Evolutionary conservation across 2,888 invertebrate genomes (phyloP).

Genomic region (Julus scanicus): DNA sequence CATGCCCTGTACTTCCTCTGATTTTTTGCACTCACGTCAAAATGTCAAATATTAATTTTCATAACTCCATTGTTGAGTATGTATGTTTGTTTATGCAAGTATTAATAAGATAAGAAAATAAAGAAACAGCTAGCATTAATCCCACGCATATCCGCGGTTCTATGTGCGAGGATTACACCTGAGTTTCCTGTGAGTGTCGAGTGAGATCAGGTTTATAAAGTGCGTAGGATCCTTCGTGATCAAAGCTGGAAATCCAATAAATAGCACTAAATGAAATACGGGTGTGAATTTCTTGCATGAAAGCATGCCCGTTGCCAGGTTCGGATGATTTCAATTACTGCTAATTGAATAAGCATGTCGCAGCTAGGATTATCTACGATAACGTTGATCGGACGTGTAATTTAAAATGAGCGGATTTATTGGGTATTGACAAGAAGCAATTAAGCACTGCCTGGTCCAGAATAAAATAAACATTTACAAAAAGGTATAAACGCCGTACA

Average conservation of each 20-base stretch:
- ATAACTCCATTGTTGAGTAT: background rate
- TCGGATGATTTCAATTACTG: background rate
- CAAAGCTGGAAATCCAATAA: background rate
- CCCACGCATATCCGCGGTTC: background rate
- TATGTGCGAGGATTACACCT: background rate
- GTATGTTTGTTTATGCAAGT: background rate
- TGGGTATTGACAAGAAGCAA: background rate
- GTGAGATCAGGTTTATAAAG: background rate
- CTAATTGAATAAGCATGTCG: conserved; percentile 35
- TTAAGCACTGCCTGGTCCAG: background rate
- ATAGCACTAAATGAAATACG: background rate
- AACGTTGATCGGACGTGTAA: conserved; percentile 9
- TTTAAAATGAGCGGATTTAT: background rate
- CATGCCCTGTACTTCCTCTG: too few species aligned
- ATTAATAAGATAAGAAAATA: background rate
- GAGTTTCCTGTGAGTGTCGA: background rate
- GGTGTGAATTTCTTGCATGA: conserved; percentile 20
- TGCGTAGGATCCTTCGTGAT: background rate
- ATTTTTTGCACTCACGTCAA: too few species aligned
- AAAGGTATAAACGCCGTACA: background rate
- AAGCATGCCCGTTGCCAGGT: background rate
- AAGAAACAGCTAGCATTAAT: background rate
- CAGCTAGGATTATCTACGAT: conserved; percentile 4
- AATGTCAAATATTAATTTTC: too few species aligned
- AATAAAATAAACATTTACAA: background rate